Base-by-base conservation (phyloP, 2,888 invertebrate genomes). In the Selenia dentaria region DNA sequence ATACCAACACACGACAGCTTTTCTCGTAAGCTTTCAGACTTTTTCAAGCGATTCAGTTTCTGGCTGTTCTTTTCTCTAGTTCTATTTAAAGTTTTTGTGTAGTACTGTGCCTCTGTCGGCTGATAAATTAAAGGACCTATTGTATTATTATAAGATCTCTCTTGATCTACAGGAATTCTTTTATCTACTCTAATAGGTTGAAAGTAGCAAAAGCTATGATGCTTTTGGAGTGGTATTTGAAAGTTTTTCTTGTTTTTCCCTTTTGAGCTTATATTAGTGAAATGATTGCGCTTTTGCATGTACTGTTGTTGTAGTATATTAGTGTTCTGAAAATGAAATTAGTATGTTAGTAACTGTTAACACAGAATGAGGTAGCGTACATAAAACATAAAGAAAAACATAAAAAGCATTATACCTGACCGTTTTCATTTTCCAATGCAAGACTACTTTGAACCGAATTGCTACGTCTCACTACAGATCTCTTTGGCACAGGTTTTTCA, bases 141-240 rank as follows among this genome's bases (percentile, higher is more conserved):
- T 9, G 89, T 83, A 45, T 90, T 90, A 37, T 91, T 85, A 42
- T 86, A 88, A 0, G 85, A 73, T 49, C 83, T 74, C 39, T 88
- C 88, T 59, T 87, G 86, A 50, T 90, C 89, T 46, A 85, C 83
- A 1, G 85, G 83, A 13, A 87, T 81, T 59, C 93, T 89, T 59
- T 93, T 92, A 63, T 93, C 93, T 63, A 90, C 85, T 70, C 93
- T 92, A 57, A 93, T 93, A 3, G 93, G 93, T 82, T 93, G 93
- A 60, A 93, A 93, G 62, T 93, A 93, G 66, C 93, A 93, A 69
- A 93, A 93, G 71, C 93, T 93, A 75, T 93, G 93, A 63, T 93
- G 92, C 71, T 93, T 93, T 72, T 93, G 93, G 26, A 93, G 70
- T 1, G 93, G 93, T 60, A 93, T 92, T 87, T 93, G 93, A 59